phyloP scores from a whole-genome alignment of 2,888 invertebrate species.

The Chrysolina oricalcia region DNA sequence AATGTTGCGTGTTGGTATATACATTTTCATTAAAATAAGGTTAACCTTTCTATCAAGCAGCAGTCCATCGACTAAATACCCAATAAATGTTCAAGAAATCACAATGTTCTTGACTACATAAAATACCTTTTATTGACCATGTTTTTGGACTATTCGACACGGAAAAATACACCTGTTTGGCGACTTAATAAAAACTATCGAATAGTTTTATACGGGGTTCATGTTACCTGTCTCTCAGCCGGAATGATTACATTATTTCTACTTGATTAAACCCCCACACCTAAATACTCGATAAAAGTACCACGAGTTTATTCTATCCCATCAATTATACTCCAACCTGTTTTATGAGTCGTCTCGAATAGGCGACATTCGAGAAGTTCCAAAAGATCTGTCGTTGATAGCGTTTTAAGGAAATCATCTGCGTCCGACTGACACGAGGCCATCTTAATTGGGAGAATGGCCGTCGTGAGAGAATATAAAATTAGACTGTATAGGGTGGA shows the following conservation, averaged over 20 bases:
- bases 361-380: constrained; percentile 19
- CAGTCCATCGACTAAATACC: too few species aligned
- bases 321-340: constrained; percentile 19
- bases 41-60: too few species aligned
- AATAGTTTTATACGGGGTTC: not conserved
- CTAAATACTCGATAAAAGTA: constrained; percentile 31
- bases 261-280: constrained; percentile 25
- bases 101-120: too few species aligned
- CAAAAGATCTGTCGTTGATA: constrained; percentile 9
- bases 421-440: not conserved
- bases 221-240: constrained; percentile 1
- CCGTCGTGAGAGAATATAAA: not conserved
- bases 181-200: constrained; percentile 6
- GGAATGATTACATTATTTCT: constrained; percentile 9
- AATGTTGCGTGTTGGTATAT: too few species aligned
- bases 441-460: not conserved
- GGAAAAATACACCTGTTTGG: not conserved
- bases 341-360: constrained; percentile 1
- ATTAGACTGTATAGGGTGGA: not conserved
- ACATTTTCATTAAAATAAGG: too few species aligned
- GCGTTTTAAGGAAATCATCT: constrained; percentile 5
- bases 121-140: too few species aligned
- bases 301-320: constrained; percentile 14
- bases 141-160: not conserved
- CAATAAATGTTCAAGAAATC: too few species aligned